Conservation (phyloP, 2,797 vertebrate genomes). For the Gymnothorax reevesii region DNA sequence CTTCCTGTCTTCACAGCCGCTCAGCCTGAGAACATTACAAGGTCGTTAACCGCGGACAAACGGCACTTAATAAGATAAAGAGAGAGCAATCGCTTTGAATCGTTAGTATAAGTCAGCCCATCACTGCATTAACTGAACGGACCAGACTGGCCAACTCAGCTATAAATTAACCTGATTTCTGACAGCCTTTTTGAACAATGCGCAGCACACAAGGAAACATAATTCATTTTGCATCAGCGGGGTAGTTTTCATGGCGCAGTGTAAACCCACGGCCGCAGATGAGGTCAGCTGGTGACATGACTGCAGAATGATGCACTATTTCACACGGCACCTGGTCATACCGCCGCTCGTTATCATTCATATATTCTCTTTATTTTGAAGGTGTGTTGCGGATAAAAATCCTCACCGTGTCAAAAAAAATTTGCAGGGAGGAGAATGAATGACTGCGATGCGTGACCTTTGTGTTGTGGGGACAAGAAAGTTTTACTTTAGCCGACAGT, state of each 20-base stretch:
- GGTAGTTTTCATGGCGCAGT: not conserved
- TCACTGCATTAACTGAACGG: not conserved
- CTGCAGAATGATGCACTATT: not conserved
- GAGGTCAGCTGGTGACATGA: not conserved
- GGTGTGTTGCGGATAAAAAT: not conserved
- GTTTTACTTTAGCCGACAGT: not conserved
- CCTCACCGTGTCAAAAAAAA: not conserved
- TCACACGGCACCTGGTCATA: not conserved
- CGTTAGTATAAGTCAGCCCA: not conserved
- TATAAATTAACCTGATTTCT: not conserved
- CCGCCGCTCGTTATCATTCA: not conserved
- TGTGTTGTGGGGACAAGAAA: not conserved
- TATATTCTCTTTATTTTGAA: not conserved
- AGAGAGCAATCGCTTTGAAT: not conserved
- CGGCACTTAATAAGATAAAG: slow-evolving; percentile 2
- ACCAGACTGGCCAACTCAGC: not conserved
- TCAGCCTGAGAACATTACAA: not conserved
- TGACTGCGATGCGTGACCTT: not conserved
- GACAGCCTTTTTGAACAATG: not conserved
- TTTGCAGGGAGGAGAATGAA: not conserved
- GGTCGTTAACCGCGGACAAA: not conserved
- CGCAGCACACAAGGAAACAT: not conserved
- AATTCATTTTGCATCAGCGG: not conserved
- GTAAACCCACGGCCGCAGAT: not conserved
- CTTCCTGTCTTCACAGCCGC: not conserved